Conservation (phyloP, 2,888 invertebrate genomes). For the Xylota sylvarum region DNA sequence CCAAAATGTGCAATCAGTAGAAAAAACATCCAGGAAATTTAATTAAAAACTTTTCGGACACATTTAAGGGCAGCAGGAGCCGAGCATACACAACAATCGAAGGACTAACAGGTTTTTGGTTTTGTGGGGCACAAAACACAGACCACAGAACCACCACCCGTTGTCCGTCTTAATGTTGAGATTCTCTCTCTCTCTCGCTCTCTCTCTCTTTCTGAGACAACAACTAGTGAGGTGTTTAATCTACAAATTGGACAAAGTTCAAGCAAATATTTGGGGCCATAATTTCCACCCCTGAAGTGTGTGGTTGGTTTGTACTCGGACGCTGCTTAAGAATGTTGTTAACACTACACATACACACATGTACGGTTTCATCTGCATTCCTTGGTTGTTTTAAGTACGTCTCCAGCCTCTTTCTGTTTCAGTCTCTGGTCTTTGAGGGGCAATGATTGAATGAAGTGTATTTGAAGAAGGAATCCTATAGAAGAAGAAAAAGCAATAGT, state of each 20-base stretch:
- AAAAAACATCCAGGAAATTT: slow-evolving; percentile 73
- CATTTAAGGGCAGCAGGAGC: slow-evolving; percentile 12
- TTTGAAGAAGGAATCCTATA: slow-evolving; percentile 28
- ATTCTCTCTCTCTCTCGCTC: slow-evolving; percentile 36
- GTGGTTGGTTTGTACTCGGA: slow-evolving; percentile 27
- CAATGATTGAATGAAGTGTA: slow-evolving; percentile 61
- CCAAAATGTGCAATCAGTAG: slow-evolving; percentile 71
- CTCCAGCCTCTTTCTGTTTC: not conserved
- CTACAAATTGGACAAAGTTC: slow-evolving; percentile 77
- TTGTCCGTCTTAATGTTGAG: slow-evolving; percentile 40
- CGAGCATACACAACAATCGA: slow-evolving; percentile 21
- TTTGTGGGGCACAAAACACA: slow-evolving; percentile 26
- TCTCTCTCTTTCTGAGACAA: slow-evolving; percentile 17
- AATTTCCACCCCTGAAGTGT: slow-evolving; percentile 48
- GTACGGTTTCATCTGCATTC: slow-evolving; percentile 16
- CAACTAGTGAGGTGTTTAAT: slow-evolving; percentile 73
- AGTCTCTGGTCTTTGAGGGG: slow-evolving; percentile 17
- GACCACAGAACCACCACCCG: slow-evolving; percentile 7
- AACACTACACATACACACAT: slow-evolving; percentile 38
- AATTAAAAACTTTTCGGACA: slow-evolving; percentile 74
- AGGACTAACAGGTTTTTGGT: slow-evolving; percentile 54
- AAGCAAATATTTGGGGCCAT: slow-evolving; percentile 75
- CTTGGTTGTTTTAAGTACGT: slow-evolving; percentile 22
- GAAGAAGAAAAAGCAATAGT: slow-evolving; percentile 25
- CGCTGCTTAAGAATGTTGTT: slow-evolving; percentile 66